Evolutionary conservation across 2,797 vertebrate genomes (phyloP).

Genomic region (Oreonectes daqikongensis): DNA sequence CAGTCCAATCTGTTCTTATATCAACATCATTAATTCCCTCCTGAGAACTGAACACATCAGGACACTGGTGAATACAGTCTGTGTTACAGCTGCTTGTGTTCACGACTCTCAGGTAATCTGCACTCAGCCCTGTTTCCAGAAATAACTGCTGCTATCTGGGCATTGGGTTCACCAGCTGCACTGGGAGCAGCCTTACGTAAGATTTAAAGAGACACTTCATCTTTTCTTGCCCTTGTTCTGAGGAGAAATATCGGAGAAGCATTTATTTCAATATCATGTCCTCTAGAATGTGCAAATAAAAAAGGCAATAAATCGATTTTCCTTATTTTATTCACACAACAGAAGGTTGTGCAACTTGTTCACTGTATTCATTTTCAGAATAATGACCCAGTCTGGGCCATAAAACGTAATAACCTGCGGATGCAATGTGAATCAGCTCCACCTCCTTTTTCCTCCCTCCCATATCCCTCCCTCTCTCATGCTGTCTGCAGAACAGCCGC

Average conservation of each 20-base stretch:
- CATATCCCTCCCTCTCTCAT: slow-evolving; percentile 54
- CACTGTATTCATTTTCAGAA: slow-evolving; percentile 3
- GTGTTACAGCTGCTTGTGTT: slow-evolving; percentile 42
- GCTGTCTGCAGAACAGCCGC: slow-evolving; percentile 80
- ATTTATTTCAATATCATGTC: not conserved
- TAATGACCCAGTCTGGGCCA: slow-evolving; percentile 13
- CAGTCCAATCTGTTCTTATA: slow-evolving; percentile 17
- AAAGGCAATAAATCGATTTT: not conserved
- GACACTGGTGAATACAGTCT: slow-evolving; percentile 3
- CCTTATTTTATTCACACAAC: not conserved
- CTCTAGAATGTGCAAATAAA: not conserved
- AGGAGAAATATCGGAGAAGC: no score
- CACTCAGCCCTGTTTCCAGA: slow-evolving; percentile 47
- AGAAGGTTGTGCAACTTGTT: not conserved
- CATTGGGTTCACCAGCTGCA: slow-evolving; percentile 30
- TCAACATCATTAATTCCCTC: slow-evolving; percentile 13
- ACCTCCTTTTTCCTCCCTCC: slow-evolving; percentile 39
- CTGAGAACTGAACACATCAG: slow-evolving; percentile 8
- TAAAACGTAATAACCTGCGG: slow-evolving; percentile 33
- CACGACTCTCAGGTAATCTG: slow-evolving; percentile 36
- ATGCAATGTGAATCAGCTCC: slow-evolving; percentile 32
- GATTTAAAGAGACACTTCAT: slow-evolving; percentile 32
- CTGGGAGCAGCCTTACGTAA: slow-evolving; percentile 3
- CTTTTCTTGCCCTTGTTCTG: not conserved
- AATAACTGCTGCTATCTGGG: slow-evolving; percentile 35